Percentiles rank a stretch among this genome's conserved stretches.
Conservation (phyloP, 2,888 invertebrate species). For the Lithophane semibrunnea region DNA sequence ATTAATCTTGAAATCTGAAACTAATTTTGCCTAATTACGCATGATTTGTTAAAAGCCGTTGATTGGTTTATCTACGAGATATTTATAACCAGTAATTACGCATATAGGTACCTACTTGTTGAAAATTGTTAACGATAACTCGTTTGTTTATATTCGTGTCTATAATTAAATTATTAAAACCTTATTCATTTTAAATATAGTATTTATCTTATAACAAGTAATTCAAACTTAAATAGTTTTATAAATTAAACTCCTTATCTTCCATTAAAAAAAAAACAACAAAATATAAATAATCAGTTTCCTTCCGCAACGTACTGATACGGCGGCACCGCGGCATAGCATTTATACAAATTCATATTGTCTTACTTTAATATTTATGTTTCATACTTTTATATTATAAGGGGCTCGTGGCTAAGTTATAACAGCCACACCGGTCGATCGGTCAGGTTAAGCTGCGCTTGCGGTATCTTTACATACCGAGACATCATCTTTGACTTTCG, state of each 20-base stretch:
- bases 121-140: not conserved
- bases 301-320: not conserved
- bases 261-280: not conserved
- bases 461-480: no score
- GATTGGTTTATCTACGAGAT: not conserved
- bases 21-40: conserved; percentile 29
- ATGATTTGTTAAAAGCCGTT: conserved; percentile 3
- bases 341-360: not conserved
- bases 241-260: not conserved
- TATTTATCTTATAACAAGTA: not conserved
- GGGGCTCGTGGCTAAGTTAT: no score
- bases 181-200: not conserved
- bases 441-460: no score
- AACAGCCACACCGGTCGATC: no score
- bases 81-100: not conserved
- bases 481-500: no score
- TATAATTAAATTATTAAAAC: not conserved
- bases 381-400: not conserved
- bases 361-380: not conserved
- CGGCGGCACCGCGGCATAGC: no score
- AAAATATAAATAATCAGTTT: not conserved
- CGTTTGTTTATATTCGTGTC: not conserved
- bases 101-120: not conserved
- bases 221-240: not conserved
- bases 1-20: conserved; percentile 33